A percentile compares a stretch with the other conserved stretches of the same genome.
These are phyloP conservation scores for Charanyca ferruginea DNA, from an alignment of 2,888 invertebrate species.

Conservation along the genomic window DNA sequence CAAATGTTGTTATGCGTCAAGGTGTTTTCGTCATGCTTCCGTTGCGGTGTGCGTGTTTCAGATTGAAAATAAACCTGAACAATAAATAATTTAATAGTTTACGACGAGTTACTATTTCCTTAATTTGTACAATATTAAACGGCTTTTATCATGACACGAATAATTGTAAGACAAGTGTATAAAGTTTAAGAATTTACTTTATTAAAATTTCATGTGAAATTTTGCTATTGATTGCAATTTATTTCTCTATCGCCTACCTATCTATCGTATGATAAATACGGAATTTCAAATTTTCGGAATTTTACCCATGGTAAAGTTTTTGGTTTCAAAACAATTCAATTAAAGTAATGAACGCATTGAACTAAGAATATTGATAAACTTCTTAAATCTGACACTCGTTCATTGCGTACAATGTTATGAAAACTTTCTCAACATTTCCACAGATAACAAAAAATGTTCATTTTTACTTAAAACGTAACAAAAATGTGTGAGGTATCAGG, in stretches of 20 bases:
- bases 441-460: slow-evolving; percentile 63
- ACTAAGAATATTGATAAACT: not conserved
- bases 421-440: slow-evolving; percentile 41
- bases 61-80: slow-evolving; percentile 34
- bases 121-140: slow-evolving; percentile 1
- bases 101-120: not conserved
- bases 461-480: slow-evolving; percentile 77
- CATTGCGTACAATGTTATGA: not conserved
- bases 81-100: slow-evolving; percentile 6
- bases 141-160: not conserved
- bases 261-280: not conserved
- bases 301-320: too few relatives aligned
- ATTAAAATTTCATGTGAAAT: too few relatives aligned
- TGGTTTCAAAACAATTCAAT: not conserved
- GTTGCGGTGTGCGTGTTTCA: slow-evolving; percentile 34
- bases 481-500: slow-evolving; percentile 75
- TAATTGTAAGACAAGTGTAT: not conserved
- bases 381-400: not conserved
- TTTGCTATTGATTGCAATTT: not conserved
- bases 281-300: too few relatives aligned
- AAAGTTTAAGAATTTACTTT: too few relatives aligned
- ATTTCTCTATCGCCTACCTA: not conserved
- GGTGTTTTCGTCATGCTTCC: slow-evolving; percentile 19
- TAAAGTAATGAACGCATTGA: not conserved
- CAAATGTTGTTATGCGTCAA: slow-evolving; percentile 24